Evolutionary conservation across 2,888 invertebrate genomes (phyloP).

Genomic region (Agonopterix subpropinquella): DNA sequence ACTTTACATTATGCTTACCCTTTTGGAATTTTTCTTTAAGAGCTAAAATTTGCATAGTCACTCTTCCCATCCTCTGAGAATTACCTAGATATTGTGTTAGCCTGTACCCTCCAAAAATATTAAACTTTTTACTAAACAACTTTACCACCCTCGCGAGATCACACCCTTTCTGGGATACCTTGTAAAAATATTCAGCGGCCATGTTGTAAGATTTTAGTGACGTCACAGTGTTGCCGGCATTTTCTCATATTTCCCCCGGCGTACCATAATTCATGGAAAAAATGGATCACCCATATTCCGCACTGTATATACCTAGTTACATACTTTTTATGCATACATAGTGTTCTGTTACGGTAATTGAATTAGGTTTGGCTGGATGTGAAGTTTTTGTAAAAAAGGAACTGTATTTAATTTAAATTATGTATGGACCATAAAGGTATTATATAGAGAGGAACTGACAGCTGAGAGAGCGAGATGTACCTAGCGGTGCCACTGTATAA

Average conservation of each 20-base stretch:
- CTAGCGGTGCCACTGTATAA: too few species aligned
- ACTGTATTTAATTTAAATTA: background rate
- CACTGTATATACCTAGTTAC: constrained; percentile 13
- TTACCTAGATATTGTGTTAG: too few species aligned
- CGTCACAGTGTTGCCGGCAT: constrained; percentile 16
- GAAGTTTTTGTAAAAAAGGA: background rate
- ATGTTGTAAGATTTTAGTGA: background rate
- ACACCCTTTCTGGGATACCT: background rate
- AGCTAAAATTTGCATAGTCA: too few species aligned
- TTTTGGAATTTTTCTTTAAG: too few species aligned
- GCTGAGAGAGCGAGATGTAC: too few species aligned
- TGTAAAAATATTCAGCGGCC: constrained; percentile 2
- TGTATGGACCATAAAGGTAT: too few species aligned
- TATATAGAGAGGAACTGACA: too few species aligned
- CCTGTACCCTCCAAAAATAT: too few species aligned
- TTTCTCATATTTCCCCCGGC: constrained; percentile 45
- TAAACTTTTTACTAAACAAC: too few species aligned
- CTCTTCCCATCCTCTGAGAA: too few species aligned
- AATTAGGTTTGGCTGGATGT: constrained; percentile 20
- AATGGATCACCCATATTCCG: constrained; percentile 46
- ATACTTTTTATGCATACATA: constrained; percentile 12
- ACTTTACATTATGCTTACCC: too few species aligned
- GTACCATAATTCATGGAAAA: constrained; percentile 55
- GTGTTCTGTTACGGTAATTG: constrained; percentile 25
- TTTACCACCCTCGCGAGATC: background rate